Evolutionary conservation across 1,140 invertebrate genomes (phyloP).

Genomic region (Panagrolaimus sp.): DNA sequence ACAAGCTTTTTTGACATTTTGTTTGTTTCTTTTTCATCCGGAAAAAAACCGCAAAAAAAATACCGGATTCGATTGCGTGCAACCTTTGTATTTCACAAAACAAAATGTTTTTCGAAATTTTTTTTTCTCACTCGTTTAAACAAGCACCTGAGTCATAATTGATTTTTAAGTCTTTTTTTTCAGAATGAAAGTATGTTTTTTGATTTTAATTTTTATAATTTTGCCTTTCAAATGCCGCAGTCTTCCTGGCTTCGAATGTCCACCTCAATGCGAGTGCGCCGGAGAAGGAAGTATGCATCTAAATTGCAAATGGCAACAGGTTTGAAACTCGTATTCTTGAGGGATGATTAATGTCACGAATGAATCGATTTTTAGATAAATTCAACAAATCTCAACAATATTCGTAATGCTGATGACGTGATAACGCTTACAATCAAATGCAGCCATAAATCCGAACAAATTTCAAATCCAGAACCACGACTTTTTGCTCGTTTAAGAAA

Average conservation of each 20-base stretch:
- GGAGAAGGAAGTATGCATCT: slow-evolving; percentile 28
- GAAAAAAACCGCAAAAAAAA: too few species aligned
- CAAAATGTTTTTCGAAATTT: too few species aligned
- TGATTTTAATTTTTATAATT: slow-evolving; percentile 6
- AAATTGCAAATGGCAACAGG: slow-evolving; percentile 42
- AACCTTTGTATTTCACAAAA: too few species aligned
- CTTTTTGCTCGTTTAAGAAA: slow-evolving; percentile 28
- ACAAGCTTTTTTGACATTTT: too few species aligned
- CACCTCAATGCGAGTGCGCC: slow-evolving; percentile 30
- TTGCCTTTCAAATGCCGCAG: background rate
- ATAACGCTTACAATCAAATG: slow-evolving; percentile 37
- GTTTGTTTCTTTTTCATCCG: too few species aligned
- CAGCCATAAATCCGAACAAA: slow-evolving; percentile 27
- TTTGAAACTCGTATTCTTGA: slow-evolving; percentile 9
- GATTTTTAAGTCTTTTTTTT: slow-evolving; percentile 7
- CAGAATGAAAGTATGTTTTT: slow-evolving; percentile 12
- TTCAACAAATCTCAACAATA: slow-evolving; percentile 28
- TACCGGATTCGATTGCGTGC: too few species aligned
- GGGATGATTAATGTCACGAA: background rate
- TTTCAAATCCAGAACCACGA: slow-evolving; percentile 21
- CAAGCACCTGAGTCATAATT: slow-evolving; percentile 1
- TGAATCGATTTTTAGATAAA: slow-evolving; percentile 27
- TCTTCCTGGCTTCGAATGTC: slow-evolving; percentile 23
- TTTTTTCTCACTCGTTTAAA: too few species aligned
- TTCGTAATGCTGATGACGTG: slow-evolving; percentile 25